Conservation (phyloP, 2,888 invertebrate species). For the Apodemia zela region DNA sequence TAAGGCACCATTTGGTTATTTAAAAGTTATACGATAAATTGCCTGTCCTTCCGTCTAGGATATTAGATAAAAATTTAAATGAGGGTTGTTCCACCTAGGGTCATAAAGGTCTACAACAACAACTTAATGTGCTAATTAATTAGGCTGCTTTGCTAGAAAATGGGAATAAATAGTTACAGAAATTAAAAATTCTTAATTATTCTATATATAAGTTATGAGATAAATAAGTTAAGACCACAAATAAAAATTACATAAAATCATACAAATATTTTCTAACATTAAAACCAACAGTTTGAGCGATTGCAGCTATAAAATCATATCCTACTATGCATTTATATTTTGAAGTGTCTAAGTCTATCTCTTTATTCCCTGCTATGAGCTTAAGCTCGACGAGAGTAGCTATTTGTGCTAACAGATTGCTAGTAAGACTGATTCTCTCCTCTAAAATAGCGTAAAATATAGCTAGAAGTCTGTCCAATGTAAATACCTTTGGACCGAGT, state of each 20-base stretch:
- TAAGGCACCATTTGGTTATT: no score
- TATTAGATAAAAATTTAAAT: no score
- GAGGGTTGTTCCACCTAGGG: no score
- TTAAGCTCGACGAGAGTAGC: conserved; percentile 92
- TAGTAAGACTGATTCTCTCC: conserved; percentile 91
- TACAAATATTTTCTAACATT: conserved; percentile 88
- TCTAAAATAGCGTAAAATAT: conserved; percentile 95
- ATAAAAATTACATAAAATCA: conserved; percentile 75
- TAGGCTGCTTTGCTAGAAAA: no score
- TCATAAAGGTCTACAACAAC: no score
- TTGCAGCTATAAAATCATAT: conserved; percentile 88
- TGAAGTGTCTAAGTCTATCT: conserved; percentile 87
- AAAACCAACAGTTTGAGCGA: conserved; percentile 88
- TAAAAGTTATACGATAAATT: no score
- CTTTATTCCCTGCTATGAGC: conserved; percentile 86
- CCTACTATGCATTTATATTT: conserved; percentile 93
- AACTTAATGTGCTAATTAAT: no score
- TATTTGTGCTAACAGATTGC: conserved; percentile 92
- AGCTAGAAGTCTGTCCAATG: conserved; percentile 89
- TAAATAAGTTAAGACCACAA: neutral
- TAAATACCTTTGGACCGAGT: conserved; percentile 91
- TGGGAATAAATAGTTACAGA: no score
- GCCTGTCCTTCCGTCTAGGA: no score
- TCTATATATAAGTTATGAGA: no score
- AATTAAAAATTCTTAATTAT: no score